Base-by-base conservation (phyloP, 2,797 vertebrate species). In the Loris lydekkerianus region DNA sequence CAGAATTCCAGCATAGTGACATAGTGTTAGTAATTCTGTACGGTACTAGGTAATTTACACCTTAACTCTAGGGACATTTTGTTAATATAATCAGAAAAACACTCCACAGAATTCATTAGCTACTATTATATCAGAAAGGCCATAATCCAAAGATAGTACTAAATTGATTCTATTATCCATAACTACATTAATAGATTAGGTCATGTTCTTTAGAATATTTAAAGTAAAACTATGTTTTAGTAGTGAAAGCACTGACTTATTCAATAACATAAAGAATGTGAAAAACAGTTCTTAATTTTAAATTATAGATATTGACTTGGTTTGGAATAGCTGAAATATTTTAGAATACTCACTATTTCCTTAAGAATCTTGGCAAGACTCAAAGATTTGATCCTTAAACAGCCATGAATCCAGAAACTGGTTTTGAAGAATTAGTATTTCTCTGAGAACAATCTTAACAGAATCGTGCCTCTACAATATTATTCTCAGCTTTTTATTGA, bases 161-260 rank as follows among this genome's bases (percentile, higher is more conserved):
- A 89, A 86, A 27, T 0, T 34, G 7, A 76, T 93, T 43, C 10
- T 58, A 72, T 43, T 94, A 80, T 67, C 25, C 4, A 13, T 40
- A 67, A 60, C 7, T 67, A 73, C 2, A 78, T 80, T 25, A 56
- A 65, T 23, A 61, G 7, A 9, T 78, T 23, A 86, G 7, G 2
- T 58, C 37, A 49, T 80, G 0, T 10, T 92, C 10, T 76, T 61
- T 9, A 46, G 29, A 25, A 46, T 14, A 61, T 31, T 46, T 77
- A 37, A 94, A 56, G 10, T 77, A 21, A 83, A 91, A 80, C 49
- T 37, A 7, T 75, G 7, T 46, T 95, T 81, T 85, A 27, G 76
- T 46, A 80, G 20, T 53, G 10, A 88, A 58, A 85, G 1, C 31
- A 72, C 4, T 65, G 18, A n/a, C 31, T n/a, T 90, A 4, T 69